phyloP scores from a whole-genome alignment of 2,888 invertebrate species.

The Meandrusa payeni region DNA sequence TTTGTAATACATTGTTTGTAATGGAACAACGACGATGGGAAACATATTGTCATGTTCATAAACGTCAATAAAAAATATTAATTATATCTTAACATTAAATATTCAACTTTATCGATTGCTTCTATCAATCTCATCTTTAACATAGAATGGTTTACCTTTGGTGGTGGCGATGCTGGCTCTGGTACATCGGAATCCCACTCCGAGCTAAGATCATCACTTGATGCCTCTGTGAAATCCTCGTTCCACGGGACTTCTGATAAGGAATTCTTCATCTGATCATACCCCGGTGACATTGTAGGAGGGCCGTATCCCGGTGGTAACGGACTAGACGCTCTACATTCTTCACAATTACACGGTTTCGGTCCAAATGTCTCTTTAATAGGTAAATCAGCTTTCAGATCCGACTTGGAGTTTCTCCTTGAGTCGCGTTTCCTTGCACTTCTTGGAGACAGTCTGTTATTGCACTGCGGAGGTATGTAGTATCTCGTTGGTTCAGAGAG shows the following conservation, averaged over 20 bases:
- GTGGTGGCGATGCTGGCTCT: slow-evolving; percentile 71
- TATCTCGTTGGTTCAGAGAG: slow-evolving; percentile 66
- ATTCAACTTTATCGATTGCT: too few relatives aligned
- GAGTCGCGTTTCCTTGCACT: slow-evolving; percentile 67
- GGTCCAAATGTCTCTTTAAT: slow-evolving; percentile 55
- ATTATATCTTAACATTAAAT: too few relatives aligned
- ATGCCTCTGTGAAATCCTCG: slow-evolving; percentile 93
- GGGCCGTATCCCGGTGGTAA: slow-evolving; percentile 70
- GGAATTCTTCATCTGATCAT: slow-evolving; percentile 90
- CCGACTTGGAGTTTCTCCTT: slow-evolving; percentile 57
- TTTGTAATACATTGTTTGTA: slow-evolving; percentile 13
- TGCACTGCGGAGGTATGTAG: slow-evolving; percentile 73
- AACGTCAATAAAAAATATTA: neutral
- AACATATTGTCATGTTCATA: slow-evolving; percentile 5
- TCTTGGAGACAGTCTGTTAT: slow-evolving; percentile 66
- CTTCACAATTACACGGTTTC: slow-evolving; percentile 71
- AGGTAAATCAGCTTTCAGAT: slow-evolving; percentile 48
- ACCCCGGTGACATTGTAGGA: slow-evolving; percentile 81
- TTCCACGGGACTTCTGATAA: slow-evolving; percentile 88
- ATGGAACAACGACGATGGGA: slow-evolving; percentile 2
- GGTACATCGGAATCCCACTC: slow-evolving; percentile 94
- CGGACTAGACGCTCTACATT: slow-evolving; percentile 77
- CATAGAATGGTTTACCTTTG: slow-evolving; percentile 46
- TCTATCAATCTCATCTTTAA: neutral
- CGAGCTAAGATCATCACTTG: slow-evolving; percentile 94